A percentile compares a stretch with the other conserved stretches of the same genome.
Evolutionary conservation across 2,113 vertebrate species (phyloP).

Genomic region (Buteo buteo): DNA sequence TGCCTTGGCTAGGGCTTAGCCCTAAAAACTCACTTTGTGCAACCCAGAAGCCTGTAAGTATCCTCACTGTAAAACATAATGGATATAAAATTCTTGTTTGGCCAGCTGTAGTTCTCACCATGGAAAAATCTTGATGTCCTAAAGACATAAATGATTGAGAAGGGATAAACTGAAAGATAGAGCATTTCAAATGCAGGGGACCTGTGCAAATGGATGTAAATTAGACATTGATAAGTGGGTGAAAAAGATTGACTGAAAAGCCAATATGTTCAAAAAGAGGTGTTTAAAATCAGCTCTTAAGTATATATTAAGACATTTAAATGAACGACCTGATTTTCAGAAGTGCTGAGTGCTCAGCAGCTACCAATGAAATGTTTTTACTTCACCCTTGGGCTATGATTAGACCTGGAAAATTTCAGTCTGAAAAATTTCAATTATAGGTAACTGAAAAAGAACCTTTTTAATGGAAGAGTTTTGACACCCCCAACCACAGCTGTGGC

Average conservation of each 20-base stretch:
- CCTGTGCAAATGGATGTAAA: neutral
- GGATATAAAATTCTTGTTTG: neutral
- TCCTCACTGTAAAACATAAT: neutral
- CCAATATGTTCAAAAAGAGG: constrained; percentile 23
- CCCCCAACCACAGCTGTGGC: neutral
- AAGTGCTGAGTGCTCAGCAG: constrained; percentile 10
- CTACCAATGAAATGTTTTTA: constrained; percentile 32
- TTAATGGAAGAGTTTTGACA: neutral
- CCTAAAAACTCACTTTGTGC: neutral
- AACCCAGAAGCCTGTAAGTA: neutral
- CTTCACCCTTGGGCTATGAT: constrained; percentile 38
- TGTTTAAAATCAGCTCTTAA: constrained; percentile 36
- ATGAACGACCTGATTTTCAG: constrained; percentile 43
- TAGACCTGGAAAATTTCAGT: constrained; percentile 42
- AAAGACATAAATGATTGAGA: neutral
- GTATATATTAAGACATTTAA: constrained; percentile 46
- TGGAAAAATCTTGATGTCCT: neutral
- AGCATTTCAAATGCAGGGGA: neutral
- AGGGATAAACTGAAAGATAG: neutral
- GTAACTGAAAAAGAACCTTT: constrained; percentile 12
- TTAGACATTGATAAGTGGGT: neutral
- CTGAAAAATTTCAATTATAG: constrained; percentile 49
- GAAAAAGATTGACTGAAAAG: constrained; percentile 1
- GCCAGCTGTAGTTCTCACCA: neutral
- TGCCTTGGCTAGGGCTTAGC: neutral